phyloP scores from a whole-genome alignment of 2,797 vertebrate species.

The Catharus ustulatus region DNA sequence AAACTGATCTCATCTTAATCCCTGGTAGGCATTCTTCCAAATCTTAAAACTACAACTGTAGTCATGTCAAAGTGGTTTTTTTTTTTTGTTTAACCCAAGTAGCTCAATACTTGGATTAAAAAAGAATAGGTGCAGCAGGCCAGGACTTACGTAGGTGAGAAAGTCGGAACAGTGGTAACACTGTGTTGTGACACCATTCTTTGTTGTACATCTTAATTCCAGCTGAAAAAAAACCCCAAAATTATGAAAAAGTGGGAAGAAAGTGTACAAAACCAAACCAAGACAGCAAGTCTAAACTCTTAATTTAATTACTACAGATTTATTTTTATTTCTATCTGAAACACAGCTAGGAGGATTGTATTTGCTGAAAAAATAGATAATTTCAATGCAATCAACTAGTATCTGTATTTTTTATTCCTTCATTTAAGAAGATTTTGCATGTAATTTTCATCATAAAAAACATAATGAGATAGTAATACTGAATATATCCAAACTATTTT shows the following conservation, averaged over 20 bases:
- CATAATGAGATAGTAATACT: background rate
- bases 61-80: background rate
- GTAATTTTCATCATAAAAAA: background rate
- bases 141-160: background rate
- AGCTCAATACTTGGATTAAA: background rate
- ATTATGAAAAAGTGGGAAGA: background rate
- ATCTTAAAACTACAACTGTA: background rate
- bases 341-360: conserved; percentile 6
- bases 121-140: background rate
- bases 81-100: background rate
- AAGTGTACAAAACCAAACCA: background rate
- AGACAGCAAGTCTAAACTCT: conserved; percentile 47
- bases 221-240: background rate
- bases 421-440: background rate
- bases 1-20: background rate
- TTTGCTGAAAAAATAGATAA: conserved; percentile 37
- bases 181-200: background rate
- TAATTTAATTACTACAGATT: conserved; percentile 74
- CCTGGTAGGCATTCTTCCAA: background rate
- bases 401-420: background rate
- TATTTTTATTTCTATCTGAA: conserved; percentile 70
- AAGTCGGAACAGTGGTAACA: background rate
- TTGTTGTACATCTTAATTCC: background rate
- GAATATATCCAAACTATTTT: background rate
- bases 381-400: conserved; percentile 15